Evolutionary conservation across 2,888 invertebrate genomes (phyloP).

Genomic region (Carabus problematicus): DNA sequence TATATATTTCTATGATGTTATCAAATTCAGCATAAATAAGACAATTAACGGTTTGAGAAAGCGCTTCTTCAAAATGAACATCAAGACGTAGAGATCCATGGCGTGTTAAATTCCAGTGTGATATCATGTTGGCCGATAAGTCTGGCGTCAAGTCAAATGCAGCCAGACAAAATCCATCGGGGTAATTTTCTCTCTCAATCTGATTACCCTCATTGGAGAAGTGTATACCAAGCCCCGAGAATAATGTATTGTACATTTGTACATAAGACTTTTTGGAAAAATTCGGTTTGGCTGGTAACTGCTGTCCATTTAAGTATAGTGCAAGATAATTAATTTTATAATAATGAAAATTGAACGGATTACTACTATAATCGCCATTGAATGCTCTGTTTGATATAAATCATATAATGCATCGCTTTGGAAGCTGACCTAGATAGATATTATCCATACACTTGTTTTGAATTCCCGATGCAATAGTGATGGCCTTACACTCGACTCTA

Average conservation of each 20-base stretch:
- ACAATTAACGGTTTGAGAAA: slow-evolving; percentile 45
- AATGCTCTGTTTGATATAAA: too few relatives aligned
- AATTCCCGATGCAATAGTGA: slow-evolving; percentile 32
- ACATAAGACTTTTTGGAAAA: too few relatives aligned
- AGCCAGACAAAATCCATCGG: slow-evolving; percentile 45
- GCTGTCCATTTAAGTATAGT: too few relatives aligned
- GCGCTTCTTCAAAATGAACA: slow-evolving; percentile 45
- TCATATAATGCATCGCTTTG: too few relatives aligned
- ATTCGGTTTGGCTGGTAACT: too few relatives aligned
- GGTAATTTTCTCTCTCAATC: slow-evolving; percentile 43
- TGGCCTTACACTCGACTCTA: slow-evolving; percentile 45
- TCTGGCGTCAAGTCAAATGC: slow-evolving; percentile 50
- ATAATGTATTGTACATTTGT: slow-evolving; percentile 48
- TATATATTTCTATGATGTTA: too few relatives aligned
- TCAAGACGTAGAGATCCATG: slow-evolving; percentile 47
- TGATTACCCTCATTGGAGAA: slow-evolving; percentile 46
- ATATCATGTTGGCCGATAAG: slow-evolving; percentile 44
- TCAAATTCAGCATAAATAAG: too few relatives aligned
- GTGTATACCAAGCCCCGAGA: slow-evolving; percentile 45
- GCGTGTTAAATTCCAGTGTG: slow-evolving; percentile 44
- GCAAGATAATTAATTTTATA: too few relatives aligned
- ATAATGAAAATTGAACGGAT: too few relatives aligned
- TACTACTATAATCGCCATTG: too few relatives aligned
- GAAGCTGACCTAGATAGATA: slow-evolving; percentile 44
- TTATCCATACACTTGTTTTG: slow-evolving; percentile 50